phyloP scores from a whole-genome alignment of 2,113 vertebrate species.

The Salvelinus namaycush region DNA sequence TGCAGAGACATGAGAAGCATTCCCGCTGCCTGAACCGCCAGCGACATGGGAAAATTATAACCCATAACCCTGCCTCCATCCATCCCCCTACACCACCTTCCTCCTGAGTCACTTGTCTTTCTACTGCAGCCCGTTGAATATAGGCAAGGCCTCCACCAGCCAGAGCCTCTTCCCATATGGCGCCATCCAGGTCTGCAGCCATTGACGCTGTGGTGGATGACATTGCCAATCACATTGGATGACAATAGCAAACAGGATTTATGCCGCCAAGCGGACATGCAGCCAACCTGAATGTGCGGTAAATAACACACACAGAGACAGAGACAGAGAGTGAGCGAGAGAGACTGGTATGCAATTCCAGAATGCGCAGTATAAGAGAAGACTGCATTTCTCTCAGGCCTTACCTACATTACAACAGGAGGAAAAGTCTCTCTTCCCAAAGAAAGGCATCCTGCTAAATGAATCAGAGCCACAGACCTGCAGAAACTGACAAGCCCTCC shows the following conservation, averaged over 20 bases:
- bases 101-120: constrained; percentile 32
- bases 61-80: constrained; percentile 5
- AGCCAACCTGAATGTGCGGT: constrained; percentile 32
- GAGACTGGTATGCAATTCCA: constrained; percentile 27
- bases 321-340: constrained; percentile 9
- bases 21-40: constrained; percentile 32
- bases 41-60: constrained; percentile 44
- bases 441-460: constrained; percentile 60
- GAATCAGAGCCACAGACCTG: constrained; percentile 58
- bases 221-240: constrained; percentile 34
- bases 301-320: constrained; percentile 16
- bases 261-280: constrained; percentile 2
- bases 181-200: constrained; percentile 19
- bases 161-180: constrained; percentile 37
- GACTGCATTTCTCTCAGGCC: constrained; percentile 45
- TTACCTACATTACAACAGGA: constrained; percentile 56
- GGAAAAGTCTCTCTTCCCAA: constrained; percentile 32
- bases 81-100: not conserved
- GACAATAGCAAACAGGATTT: constrained; percentile 25
- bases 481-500: constrained; percentile 58
- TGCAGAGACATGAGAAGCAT: constrained; percentile 26
- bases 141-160: constrained; percentile 22
- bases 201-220: not conserved
- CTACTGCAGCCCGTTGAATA: constrained; percentile 52
- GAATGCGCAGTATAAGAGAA: constrained; percentile 30